Conservation (phyloP, 1,140 invertebrate species). For the Brachionus angularis region DNA sequence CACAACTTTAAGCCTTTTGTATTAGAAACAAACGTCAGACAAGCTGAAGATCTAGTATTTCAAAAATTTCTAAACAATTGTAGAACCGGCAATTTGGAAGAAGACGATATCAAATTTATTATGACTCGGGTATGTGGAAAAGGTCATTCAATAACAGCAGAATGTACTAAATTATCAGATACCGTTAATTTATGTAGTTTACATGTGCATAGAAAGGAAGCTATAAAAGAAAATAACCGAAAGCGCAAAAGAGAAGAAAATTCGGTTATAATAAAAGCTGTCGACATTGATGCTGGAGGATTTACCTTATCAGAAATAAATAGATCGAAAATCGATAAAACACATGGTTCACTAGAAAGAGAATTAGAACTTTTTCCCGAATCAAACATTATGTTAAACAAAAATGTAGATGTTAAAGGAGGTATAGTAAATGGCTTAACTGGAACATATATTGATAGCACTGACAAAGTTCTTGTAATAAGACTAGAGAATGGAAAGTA, state of each 20-base stretch:
- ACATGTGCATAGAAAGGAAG: constrained; percentile 6
- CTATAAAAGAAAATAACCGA: neutral
- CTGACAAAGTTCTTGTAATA: constrained; percentile 2
- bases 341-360: neutral
- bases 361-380: neutral
- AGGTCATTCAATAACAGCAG: neutral
- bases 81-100: no score
- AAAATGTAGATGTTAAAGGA: neutral
- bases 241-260: neutral
- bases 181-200: neutral
- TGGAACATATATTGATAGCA: neutral
- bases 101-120: no score
- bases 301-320: neutral
- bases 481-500: neutral
- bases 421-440: neutral
- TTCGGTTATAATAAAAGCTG: neutral
- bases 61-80: no score
- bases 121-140: neutral
- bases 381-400: neutral
- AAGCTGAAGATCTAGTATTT: no score
- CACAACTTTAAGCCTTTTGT: no score
- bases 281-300: neutral
- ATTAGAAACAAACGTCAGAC: no score
- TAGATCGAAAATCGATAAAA: neutral
- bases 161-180: neutral